Conservation (phyloP, 2,797 vertebrate species). For the Bradypodion pumilum region DNA sequence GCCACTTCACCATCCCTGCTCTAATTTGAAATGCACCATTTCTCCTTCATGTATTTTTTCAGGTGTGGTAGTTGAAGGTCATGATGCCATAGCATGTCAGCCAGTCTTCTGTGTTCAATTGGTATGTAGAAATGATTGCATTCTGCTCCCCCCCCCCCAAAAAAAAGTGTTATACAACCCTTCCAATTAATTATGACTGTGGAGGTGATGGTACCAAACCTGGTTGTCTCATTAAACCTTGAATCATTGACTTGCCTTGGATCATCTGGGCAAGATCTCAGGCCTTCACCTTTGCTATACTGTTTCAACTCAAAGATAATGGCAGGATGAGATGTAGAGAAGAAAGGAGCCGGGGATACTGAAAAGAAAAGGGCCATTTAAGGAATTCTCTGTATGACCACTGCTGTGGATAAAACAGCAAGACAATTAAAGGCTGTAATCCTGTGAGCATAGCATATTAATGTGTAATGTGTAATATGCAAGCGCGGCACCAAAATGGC, state of each 20-base stretch:
- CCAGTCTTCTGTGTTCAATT: background rate
- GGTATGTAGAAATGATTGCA: background rate
- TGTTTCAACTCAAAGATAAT: background rate
- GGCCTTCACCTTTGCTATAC: background rate
- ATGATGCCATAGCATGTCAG: background rate
- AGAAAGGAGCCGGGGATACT: background rate
- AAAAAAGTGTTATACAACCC: background rate
- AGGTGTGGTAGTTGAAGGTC: background rate
- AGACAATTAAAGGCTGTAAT: background rate
- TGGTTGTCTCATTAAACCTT: constrained; percentile 12
- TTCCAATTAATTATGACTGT: constrained; percentile 14
- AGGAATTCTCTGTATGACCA: too few relatives aligned
- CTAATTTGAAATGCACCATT: background rate
- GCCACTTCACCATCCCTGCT: background rate
- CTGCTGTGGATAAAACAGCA: background rate
- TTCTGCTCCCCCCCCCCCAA: background rate
- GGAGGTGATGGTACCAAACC: constrained; percentile 1
- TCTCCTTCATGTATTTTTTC: too few relatives aligned
- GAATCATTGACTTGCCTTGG: background rate
- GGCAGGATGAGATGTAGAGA: background rate
- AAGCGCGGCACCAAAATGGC: too few relatives aligned
- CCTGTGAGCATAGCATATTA: background rate
- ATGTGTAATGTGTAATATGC: too few relatives aligned
- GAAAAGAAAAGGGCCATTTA: background rate
- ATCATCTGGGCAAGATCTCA: background rate